Evolutionary conservation across 2,888 invertebrate genomes (phyloP), one percentile per base, ranked within the genome.

Genomic region (Melieria omissa): DNA sequence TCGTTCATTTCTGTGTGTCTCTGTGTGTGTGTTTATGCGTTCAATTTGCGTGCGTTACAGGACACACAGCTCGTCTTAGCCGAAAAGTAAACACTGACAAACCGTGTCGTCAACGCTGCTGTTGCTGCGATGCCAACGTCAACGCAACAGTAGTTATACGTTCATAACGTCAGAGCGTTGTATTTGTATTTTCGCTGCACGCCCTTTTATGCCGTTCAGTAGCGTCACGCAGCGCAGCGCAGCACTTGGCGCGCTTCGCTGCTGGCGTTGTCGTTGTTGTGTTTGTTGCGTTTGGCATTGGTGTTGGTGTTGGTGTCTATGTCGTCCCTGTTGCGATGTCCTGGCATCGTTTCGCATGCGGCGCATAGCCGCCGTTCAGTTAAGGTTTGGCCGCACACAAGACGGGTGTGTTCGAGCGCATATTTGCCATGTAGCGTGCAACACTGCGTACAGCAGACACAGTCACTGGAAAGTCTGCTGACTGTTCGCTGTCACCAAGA

Each of bases 341-440:
- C 45, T 65, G 57, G 42, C 61, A 62, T 44, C 55, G 55, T 54
- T 64, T 55, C 57, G 55, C 46, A 63, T 63, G 65, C 61, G 45
- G 16, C 67, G 12, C 4, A 49, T 42, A 42, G 47, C 42, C 67
- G 52, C 67, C 47, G 41, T 64, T 74, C 71, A 74, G 74, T 74
- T 74, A 61, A 63, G 65, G 70, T 71, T 72, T 68, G 73, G 71
- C 74, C 67, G 65, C 64, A 60, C 67, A 46, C 62, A 68, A 64
- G 61, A 71, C 65, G 70, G 65, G 73, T 73, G 65, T 68, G 65
- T 71, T 71, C 49, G 46, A 57, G 46, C 65, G 69, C 61, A 52
- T 65, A 29, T 29, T 29, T 29, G 29, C 29, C 29, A 29, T 29
- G 29, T 29, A 29, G 29, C 29, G 29, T 29, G 29, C 29, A 29